phyloP scores from a whole-genome alignment of 2,888 invertebrate species.

The Troides helena region DNA sequence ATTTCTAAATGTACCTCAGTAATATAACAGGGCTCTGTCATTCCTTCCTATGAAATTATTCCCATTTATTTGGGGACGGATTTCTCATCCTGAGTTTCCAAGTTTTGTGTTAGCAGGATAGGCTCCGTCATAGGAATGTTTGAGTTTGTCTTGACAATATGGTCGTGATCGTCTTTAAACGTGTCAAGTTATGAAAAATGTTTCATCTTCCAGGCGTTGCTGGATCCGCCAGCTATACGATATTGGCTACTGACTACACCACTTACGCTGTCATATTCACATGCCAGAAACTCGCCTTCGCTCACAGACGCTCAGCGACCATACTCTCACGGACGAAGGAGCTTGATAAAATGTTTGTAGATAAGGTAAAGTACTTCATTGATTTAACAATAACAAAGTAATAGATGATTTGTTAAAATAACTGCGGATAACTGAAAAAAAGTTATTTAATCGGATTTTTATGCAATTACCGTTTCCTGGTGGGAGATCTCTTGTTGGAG shows the following conservation, averaged over 20 bases:
- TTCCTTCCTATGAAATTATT: too few relatives aligned
- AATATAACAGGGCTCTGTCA: too few relatives aligned
- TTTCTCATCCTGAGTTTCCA: too few relatives aligned
- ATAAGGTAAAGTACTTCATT: constrained; percentile 74
- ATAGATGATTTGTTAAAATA: background rate
- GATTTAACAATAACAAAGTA: background rate
- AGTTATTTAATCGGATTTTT: background rate
- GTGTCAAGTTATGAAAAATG: background rate
- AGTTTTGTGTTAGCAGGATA: too few relatives aligned
- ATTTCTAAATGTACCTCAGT: too few relatives aligned
- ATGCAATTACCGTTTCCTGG: background rate
- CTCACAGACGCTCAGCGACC: constrained; percentile 88
- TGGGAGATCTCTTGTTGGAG: too few relatives aligned
- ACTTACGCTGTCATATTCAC: constrained; percentile 89
- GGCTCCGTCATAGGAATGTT: too few relatives aligned
- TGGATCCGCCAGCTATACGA: constrained; percentile 86
- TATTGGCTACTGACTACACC: constrained; percentile 87
- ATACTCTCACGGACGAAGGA: constrained; percentile 88
- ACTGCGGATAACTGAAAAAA: background rate
- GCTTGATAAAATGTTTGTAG: constrained; percentile 84
- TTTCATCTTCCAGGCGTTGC: constrained; percentile 80
- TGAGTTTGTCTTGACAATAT: too few relatives aligned
- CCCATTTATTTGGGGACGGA: too few relatives aligned
- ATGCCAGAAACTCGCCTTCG: constrained; percentile 87
- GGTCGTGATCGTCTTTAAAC: too few relatives aligned